Percentiles rank a stretch among this genome's conserved stretches.
These are phyloP conservation scores for Drosophila oshimai DNA, from an alignment of 1,140 invertebrate genomes.

Conservation along the genomic window DNA sequence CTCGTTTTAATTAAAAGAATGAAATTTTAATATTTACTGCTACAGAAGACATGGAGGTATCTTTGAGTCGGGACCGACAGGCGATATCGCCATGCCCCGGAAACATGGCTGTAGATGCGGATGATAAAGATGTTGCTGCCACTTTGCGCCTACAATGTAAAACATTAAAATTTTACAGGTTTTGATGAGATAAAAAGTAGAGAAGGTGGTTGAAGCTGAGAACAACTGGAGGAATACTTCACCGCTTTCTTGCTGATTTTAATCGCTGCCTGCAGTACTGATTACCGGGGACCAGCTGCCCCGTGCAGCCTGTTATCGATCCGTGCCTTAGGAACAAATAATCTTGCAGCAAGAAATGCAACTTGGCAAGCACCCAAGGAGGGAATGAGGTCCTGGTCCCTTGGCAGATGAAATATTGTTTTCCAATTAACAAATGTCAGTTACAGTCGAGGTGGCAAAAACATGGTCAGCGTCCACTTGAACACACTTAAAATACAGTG, in stretches of 20 bases:
- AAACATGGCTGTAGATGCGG: conserved; percentile 10
- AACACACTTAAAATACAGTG: too few species aligned
- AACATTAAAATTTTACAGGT: conserved; percentile 79
- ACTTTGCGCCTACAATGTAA: conserved; percentile 72
- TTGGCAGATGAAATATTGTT: conserved; percentile 76
- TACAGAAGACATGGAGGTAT: conserved; percentile 53
- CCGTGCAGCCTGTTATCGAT: conserved; percentile 33
- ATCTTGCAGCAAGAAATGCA: conserved; percentile 42
- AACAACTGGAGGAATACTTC: conserved; percentile 49
- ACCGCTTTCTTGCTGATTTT: conserved; percentile 62
- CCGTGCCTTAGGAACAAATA: conserved; percentile 49
- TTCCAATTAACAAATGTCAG: conserved; percentile 82
- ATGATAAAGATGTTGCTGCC: conserved; percentile 37
- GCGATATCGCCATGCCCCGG: conserved; percentile 49
- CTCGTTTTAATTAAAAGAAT: conserved; percentile 66
- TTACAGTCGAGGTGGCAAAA: conserved; percentile 62
- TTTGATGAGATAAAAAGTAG: conserved; percentile 60
- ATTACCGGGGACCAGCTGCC: conserved; percentile 33
- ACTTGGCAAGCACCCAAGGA: conserved; percentile 48
- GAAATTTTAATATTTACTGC: conserved; percentile 68
- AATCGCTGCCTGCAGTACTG: conserved; percentile 65
- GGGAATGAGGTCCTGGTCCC: conserved; percentile 13
- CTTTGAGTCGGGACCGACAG: conserved; percentile 43
- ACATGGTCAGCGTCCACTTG: conserved; percentile 57
- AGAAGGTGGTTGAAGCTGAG: neutral